Base-by-base conservation (phyloP, 2,113 vertebrate species). In the Colossoma macropomum region DNA sequence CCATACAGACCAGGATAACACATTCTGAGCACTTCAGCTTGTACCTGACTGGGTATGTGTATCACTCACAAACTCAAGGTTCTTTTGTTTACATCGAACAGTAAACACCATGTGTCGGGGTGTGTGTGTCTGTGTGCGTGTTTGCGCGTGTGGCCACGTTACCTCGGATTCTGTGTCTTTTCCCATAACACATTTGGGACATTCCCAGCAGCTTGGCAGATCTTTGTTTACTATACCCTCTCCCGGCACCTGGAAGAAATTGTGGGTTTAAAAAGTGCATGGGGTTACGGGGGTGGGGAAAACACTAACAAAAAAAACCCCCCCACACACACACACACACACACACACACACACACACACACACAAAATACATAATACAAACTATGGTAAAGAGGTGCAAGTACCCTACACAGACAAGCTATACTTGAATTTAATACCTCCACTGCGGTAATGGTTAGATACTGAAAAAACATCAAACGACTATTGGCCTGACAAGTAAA, bases 151-250 rank as follows among this genome's bases (percentile, higher is more conserved):
- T 54, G 13, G n/a, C n/a, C 32, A 28, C 41, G 62, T 4, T 92
- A 95, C 94, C 91, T 98, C 97, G 0, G 92, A 30, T 3, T 95
- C 96, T 0, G 96, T 96, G 65, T 93, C 89, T 38, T 89, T 90
- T 60, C 96, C 96, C 82, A 96, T 93, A 85, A 97, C 95, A 93
- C 97, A 99, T 80, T 97, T 99, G 0, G 97, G 97, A 90, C 97
- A 99, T 85, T 98, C 97, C 97, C 97, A 99, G 91, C 97, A 99
- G 89, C 98, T 99, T 5, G 97, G 97, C 82, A 99, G 94, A 88
- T 99, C 97, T 70, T 98, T 97, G 0, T 98, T 98, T 69, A 98
- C 93, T 82, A 98, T 89, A 4, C 97, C 97, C 83, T 98, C 97
- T 63, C 97, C 97, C 34, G 96, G 93, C 88, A 97, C 95, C 97